Conservation (phyloP, 2,797 vertebrate species). For the Periparus ater region DNA sequence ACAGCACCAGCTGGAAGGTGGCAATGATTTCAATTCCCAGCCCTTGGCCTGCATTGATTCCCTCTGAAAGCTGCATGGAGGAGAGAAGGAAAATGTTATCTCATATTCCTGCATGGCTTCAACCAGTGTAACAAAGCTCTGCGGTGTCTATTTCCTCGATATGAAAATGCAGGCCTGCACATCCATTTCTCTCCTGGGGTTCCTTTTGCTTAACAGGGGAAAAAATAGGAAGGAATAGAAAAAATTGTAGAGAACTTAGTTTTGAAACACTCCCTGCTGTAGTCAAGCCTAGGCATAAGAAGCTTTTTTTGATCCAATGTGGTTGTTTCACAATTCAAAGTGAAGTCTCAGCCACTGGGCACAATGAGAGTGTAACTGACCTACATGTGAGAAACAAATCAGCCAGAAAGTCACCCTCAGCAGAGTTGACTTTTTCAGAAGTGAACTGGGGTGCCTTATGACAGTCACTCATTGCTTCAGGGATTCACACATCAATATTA, state of each 20-base stretch:
- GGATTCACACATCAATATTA: neutral
- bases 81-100: neutral
- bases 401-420: neutral
- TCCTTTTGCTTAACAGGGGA: neutral
- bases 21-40: constrained; percentile 92
- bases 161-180: neutral
- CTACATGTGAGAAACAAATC: accelerated
- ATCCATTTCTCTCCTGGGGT: accelerated
- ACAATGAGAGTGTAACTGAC: neutral
- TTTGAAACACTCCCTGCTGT: neutral
- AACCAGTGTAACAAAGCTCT: accelerated
- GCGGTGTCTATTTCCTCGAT: neutral
- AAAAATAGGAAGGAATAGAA: too few species aligned
- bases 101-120: neutral
- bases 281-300: neutral
- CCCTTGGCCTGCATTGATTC: constrained; percentile 86
- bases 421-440: neutral
- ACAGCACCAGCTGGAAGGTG: constrained; percentile 95
- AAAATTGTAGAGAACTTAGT: neutral
- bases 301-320: neutral
- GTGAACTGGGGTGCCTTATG: neutral
- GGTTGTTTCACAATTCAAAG: neutral
- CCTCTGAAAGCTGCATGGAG: constrained; percentile 65
- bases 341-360: neutral
- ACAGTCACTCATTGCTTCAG: neutral